Evolutionary conservation across 2,113 vertebrate species (phyloP), one percentile per base, ranked within the genome.

Genomic region (Xyliphius kryptos): DNA sequence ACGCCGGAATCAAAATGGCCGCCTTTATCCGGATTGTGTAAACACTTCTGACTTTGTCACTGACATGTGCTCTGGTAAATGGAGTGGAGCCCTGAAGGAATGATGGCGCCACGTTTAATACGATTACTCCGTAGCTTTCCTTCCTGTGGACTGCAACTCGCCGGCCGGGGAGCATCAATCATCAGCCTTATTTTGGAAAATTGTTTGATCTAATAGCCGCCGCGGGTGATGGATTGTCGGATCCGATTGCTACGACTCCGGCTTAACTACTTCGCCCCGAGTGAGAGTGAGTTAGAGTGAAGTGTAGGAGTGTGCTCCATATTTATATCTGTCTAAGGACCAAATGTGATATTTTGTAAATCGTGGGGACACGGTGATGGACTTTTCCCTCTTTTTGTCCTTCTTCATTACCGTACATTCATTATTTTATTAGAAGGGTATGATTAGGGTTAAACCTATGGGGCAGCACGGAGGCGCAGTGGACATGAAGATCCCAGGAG

Each of bases 131-230:
- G 22, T 55, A 22, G n/a, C n/a, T n/a, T n/a, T n/a, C n/a, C n/a
- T 8, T 22, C 32, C 46, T 52, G 22, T 20, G 10, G 46, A 58
- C 55, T 54, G 52, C 36, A 63, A 72, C 51, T 57, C n/a, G 22
- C 53, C 50, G 59, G 49, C 19, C 43, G 13, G 6, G 46, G 4
- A 32, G 38, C 51, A 57, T 60, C 50, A 54, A 67, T 57, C 65
- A 52, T 15, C 9, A 9, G 38, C 48, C 65, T 53, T 52, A 52
- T 67, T 67, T 67, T 53, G 56, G 49, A n/a, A 59, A 67, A 67
- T 60, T 44, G 56, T 67, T 52, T 67, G 65, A 67, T 52, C 38
- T 65, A 65, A 65, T 65, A 56, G 53, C 53, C 56, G 56, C 65
- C 22, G 16, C 9, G 1, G 48, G 48, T 63, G 53, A 67, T 57